Evolutionary conservation across 2,113 vertebrate genomes (phyloP), one percentile per base, ranked within the genome.

Genomic region (Athene noctua): DNA sequence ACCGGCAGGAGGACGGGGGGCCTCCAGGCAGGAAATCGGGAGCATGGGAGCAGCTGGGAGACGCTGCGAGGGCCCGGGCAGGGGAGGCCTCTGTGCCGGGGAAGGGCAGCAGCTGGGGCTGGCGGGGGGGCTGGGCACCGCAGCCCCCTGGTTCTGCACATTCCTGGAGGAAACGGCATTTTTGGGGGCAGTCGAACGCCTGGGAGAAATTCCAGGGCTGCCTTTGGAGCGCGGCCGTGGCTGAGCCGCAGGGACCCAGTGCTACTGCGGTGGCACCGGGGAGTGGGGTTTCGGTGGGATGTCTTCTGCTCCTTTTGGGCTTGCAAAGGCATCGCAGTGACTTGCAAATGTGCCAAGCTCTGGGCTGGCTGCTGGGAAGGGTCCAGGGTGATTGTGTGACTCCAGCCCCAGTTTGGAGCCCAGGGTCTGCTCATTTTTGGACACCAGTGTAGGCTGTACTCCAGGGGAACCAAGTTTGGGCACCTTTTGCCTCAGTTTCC

Each of bases 111-210:
- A 98, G 98, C 98, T 98, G 98, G 94, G 95, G 82, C 3, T 15
- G 25, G 73, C 51, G 94, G 94, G 96, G 44, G 91, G 12, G 12
- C 86, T 68, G 66, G 92, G 96, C 11, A 62, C 78, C 6, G 9
- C 80, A 84, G 96, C 78, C 83, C 75, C 86, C 90, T 90, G 85
- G 94, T 97, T 93, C 94, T 68, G 85, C 38, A 17, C 97, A 98
- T 98, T 98, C 97, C 96, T 98, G 97, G 94, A 98, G 52, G 94
- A 96, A 97, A 94, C 81, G 15, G 97, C 97, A 97, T 98, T 98
- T 97, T 97, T 91, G 79, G 87, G 97, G 97, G 97, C 88, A 97
- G 97, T 87, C 40, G 47, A 94, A 54, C 0, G 95, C 86, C 95
- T 93, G 96, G 93, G 92, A 93, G 87, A 88, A 80, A 90, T 96